Evolutionary conservation across 53 echinoderm and acorn worm genomes (phyloP).

Genomic region (Crossaster papposus): DNA sequence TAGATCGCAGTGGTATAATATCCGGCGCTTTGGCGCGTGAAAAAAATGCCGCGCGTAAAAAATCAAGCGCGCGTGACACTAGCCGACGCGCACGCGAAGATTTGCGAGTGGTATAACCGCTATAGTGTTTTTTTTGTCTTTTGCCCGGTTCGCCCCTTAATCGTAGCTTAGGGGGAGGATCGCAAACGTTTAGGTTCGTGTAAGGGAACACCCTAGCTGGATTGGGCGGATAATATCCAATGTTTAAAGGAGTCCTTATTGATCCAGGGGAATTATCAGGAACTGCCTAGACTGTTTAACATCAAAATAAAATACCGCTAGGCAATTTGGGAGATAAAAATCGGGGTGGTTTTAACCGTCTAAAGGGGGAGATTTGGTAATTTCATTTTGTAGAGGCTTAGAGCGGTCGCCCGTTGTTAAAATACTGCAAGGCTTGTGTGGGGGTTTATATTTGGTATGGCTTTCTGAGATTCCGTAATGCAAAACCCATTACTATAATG

Average conservation of each 20-base stretch:
- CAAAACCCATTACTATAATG: background rate
- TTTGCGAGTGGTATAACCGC: background rate
- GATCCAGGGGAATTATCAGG: constrained; percentile 53
- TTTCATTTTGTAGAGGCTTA: background rate
- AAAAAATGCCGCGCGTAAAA: constrained; percentile 42
- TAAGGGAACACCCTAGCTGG: constrained; percentile 47
- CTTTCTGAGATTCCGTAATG: background rate
- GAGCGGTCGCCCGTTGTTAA: background rate
- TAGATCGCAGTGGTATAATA: constrained; percentile 14
- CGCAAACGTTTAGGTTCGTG: constrained; percentile 52
- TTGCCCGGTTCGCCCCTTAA: constrained; percentile 15
- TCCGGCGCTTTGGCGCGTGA: constrained; percentile 12
- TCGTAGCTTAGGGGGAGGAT: constrained; percentile 45
- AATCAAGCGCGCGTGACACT: constrained; percentile 23
- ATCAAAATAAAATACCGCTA: constrained; percentile 59
- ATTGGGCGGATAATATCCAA: constrained; percentile 62
- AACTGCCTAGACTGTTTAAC: constrained; percentile 62
- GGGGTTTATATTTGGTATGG: background rate
- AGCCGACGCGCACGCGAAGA: background rate
- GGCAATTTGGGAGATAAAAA: constrained; percentile 56
- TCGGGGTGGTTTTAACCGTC: background rate
- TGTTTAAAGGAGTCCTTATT: constrained; percentile 61
- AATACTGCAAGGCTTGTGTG: background rate
- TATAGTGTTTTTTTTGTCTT: constrained; percentile 7
- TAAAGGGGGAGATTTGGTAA: background rate